phyloP scores from a whole-genome alignment of 1,140 invertebrate genomes.

The Papilio helenus region DNA sequence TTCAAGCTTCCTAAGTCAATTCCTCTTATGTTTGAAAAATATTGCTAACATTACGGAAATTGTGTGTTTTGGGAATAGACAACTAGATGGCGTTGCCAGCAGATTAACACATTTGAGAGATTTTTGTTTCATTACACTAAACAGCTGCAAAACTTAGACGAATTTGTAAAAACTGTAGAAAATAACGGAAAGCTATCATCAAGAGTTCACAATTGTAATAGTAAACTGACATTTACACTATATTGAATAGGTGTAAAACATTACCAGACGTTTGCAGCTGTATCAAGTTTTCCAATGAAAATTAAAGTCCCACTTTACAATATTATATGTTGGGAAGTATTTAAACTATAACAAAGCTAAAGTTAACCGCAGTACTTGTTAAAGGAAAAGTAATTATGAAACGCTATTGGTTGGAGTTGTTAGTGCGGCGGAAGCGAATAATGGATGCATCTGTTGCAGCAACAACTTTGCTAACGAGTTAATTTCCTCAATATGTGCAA shows the following conservation, averaged over 20 bases:
- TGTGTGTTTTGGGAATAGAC: background rate
- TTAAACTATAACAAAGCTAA: background rate
- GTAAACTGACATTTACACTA: background rate
- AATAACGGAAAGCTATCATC: no score
- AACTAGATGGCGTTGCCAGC: background rate
- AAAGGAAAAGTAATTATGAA: conserved; percentile 29
- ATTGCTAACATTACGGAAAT: background rate
- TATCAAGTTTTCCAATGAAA: background rate
- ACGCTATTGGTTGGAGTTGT: conserved; percentile 8
- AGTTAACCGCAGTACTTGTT: conserved; percentile 16
- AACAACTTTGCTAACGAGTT: conserved; percentile 23
- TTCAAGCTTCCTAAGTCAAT: no score
- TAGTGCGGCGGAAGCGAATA: background rate
- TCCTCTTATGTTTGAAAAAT: no score
- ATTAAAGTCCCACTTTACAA: background rate
- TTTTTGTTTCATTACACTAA: no score
- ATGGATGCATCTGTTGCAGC: conserved; percentile 22
- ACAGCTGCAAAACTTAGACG: no score
- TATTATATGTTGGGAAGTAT: background rate
- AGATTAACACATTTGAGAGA: background rate
- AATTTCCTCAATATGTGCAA: conserved; percentile 2
- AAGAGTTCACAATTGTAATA: no score
- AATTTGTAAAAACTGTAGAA: no score
- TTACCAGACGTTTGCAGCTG: background rate
- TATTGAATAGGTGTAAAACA: background rate